Evolutionary conservation across 64 coral and sea anemone genomes (phyloP).

Genomic region (Astreopora myriophthalma): DNA sequence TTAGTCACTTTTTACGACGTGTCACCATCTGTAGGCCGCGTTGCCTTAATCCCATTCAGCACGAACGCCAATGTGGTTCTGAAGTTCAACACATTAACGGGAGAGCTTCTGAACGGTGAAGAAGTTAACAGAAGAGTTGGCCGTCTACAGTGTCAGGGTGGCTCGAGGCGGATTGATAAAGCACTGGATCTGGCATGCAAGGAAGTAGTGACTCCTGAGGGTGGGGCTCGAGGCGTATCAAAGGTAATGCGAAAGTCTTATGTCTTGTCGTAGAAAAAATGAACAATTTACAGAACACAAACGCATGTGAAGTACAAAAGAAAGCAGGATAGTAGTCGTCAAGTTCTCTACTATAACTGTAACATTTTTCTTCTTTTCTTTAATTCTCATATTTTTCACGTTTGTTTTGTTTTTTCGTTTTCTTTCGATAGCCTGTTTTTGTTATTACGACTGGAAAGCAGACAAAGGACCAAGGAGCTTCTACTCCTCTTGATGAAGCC

Average conservation of each 20-base stretch:
- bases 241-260: constrained; percentile 16
- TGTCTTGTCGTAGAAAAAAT: not conserved
- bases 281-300: no score
- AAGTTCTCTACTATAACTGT: no score
- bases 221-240: constrained; percentile 36
- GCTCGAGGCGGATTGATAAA: constrained; percentile 63
- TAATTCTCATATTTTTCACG: no score
- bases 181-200: constrained; percentile 46
- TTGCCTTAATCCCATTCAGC: constrained; percentile 30
- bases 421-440: not conserved
- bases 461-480: constrained; percentile 25
- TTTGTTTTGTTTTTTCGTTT: not conserved
- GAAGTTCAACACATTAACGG: constrained; percentile 50
- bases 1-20: constrained; percentile 1
- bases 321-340: no score
- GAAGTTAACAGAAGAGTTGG: constrained; percentile 27
- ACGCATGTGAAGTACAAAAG: no score
- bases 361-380: no score
- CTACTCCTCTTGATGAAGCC: constrained; percentile 11
- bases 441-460: constrained; percentile 56
- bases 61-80: constrained; percentile 22
- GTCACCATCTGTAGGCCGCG: not conserved
- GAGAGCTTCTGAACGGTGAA: constrained; percentile 3
- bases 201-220: constrained; percentile 32
- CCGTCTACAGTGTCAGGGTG: constrained; percentile 25